These are phyloP conservation scores for Nymphalis polychloros DNA, from an alignment of 2,888 invertebrate species.

Conservation along the genomic window DNA sequence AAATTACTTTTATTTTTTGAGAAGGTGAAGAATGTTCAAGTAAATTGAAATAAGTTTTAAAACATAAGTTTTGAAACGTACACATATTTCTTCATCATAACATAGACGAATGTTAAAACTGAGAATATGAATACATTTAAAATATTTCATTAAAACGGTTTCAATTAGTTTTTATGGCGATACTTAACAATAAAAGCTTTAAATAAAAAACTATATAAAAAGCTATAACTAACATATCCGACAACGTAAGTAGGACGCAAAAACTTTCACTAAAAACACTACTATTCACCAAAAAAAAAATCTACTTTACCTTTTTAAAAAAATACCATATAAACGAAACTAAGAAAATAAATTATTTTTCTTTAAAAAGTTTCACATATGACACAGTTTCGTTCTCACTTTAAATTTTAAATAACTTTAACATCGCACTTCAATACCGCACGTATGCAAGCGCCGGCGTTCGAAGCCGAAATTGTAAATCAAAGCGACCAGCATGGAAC, in stretches of 20 bases:
- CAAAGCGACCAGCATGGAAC: slow-evolving; percentile 11
- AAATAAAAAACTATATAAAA: slow-evolving; percentile 11
- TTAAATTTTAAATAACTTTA: slow-evolving; percentile 20
- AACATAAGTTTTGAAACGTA: no score
- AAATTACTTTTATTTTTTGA: no score
- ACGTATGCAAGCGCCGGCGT: slow-evolving; percentile 40
- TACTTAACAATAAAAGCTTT: slow-evolving; percentile 7
- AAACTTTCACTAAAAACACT: slow-evolving; percentile 22
- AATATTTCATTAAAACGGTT: neutral
- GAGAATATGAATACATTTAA: no score
- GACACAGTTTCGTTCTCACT: slow-evolving; percentile 14
- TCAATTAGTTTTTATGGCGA: slow-evolving; percentile 4
- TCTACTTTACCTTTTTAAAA: neutral
- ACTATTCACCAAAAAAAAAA: slow-evolving; percentile 1
- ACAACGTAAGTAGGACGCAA: slow-evolving; percentile 15
- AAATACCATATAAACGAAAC: neutral
- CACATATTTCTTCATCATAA: no score
- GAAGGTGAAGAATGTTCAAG: no score
- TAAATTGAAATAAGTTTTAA: no score
- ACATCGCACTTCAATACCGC: slow-evolving; percentile 13
- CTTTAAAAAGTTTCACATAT: neutral
- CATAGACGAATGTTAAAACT: no score
- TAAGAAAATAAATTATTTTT: neutral
- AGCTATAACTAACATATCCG: neutral
- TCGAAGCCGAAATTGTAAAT: slow-evolving; percentile 39